phyloP scores from a whole-genome alignment of 2,113 vertebrate genomes.

The Alethe castanea region DNA sequence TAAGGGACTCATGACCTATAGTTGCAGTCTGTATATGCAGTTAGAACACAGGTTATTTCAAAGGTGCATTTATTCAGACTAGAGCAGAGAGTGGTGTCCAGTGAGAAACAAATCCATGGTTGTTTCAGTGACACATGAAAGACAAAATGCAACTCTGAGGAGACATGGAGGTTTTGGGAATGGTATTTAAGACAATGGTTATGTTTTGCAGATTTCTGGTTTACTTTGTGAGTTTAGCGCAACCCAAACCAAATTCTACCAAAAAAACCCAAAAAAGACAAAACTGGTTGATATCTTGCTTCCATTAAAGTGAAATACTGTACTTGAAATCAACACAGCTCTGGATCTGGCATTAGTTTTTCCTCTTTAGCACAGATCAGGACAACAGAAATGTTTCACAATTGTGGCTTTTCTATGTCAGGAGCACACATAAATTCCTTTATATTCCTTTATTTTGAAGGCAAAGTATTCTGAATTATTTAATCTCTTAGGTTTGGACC shows the following conservation, averaged over 20 bases:
- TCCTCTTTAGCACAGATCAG: background rate
- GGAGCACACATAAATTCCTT: background rate
- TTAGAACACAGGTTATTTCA: background rate
- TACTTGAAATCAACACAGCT: background rate
- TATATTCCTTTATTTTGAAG: background rate
- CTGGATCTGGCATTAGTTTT: background rate
- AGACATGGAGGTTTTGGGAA: background rate
- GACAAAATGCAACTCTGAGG: background rate
- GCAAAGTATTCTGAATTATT: slow-evolving; percentile 5
- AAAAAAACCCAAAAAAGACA: background rate
- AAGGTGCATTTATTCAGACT: background rate
- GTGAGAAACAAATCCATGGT: background rate
- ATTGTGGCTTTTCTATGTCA: background rate
- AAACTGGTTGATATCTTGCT: background rate
- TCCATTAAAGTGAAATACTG: background rate
- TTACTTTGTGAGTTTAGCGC: background rate
- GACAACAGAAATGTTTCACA: background rate
- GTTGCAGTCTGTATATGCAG: background rate
- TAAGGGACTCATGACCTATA: background rate
- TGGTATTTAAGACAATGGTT: background rate
- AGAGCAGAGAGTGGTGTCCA: background rate
- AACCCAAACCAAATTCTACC: background rate
- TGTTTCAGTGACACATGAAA: background rate
- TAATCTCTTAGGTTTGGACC: background rate
- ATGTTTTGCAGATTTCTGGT: background rate